phyloP scores from a whole-genome alignment of 2,888 invertebrate genomes.

The Aphodius granarius region DNA sequence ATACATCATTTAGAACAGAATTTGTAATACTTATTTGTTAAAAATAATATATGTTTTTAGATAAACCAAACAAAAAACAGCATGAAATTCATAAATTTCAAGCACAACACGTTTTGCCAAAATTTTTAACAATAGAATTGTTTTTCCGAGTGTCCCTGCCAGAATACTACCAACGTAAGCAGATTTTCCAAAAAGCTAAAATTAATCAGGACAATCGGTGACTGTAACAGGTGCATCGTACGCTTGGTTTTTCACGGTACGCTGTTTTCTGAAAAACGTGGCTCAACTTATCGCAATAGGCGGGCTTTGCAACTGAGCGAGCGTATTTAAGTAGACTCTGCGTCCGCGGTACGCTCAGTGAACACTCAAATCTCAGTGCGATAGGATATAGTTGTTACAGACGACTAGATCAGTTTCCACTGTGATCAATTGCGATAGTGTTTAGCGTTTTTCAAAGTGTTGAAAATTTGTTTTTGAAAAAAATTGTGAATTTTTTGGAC shows the following conservation, averaged over 20 bases:
- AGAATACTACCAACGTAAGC: neutral
- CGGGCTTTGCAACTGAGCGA: slow-evolving; percentile 13
- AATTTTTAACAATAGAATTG: neutral
- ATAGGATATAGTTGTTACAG: slow-evolving; percentile 21
- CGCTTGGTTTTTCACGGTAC: neutral
- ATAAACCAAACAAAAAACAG: neutral
- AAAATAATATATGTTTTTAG: no score
- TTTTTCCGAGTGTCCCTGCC: neutral
- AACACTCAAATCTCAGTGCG: slow-evolving; percentile 21
- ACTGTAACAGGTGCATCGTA: neutral
- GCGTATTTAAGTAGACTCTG: slow-evolving; percentile 22
- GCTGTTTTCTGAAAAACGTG: slow-evolving; percentile 5
- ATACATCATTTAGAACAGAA: no score
- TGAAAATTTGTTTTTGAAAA: neutral
- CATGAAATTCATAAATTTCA: neutral
- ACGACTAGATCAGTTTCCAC: slow-evolving; percentile 26
- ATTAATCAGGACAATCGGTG: neutral
- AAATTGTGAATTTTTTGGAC: neutral
- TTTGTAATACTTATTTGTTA: no score
- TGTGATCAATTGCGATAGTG: slow-evolving; percentile 8
- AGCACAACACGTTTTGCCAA: neutral
- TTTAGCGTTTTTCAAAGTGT: neutral
- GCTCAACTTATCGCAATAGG: neutral
- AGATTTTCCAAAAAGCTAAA: neutral
- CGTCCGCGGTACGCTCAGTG: slow-evolving; percentile 12